Percentiles rank a stretch among this genome's conserved stretches.
These are phyloP conservation scores for Tubulanus polymorphus DNA, from an alignment of 2,888 invertebrate genomes.

Conservation along the genomic window DNA sequence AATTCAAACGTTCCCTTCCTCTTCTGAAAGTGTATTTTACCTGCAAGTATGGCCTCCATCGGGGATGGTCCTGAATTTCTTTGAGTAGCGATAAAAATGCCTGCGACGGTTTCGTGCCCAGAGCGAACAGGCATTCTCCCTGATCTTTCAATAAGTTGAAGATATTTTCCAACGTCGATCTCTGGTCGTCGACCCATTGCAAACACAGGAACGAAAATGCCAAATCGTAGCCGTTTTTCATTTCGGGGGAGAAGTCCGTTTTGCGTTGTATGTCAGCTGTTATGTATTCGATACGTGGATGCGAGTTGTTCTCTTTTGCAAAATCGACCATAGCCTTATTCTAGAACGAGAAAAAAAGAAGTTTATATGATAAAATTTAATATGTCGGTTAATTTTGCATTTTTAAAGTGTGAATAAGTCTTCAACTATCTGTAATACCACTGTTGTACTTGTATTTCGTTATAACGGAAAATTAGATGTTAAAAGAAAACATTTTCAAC, in stretches of 20 bases:
- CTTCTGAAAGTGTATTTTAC: too few species aligned
- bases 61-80: not conserved
- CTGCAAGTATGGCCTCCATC: not conserved
- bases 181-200: conserved; percentile 1
- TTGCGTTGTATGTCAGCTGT: not conserved
- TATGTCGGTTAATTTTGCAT: too few species aligned
- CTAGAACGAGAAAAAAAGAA: not conserved
- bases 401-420: too few species aligned
- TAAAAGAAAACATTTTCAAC: too few species aligned
- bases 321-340: not conserved
- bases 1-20: too few species aligned
- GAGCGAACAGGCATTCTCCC: not conserved
- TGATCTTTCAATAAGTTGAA: not conserved
- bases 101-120: not conserved
- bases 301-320: not conserved
- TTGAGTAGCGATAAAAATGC: not conserved
- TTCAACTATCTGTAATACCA: too few species aligned
- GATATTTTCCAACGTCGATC: not conserved
- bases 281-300: not conserved
- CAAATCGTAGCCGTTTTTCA: not conserved
- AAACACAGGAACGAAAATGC: not conserved
- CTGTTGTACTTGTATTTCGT: too few species aligned
- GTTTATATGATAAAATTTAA: too few species aligned
- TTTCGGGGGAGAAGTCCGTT: too few species aligned
- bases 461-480: too few species aligned